Evolutionary conservation across 2,113 vertebrate genomes (phyloP), one percentile per base, ranked within the genome.

Genomic region (Beaufortia kweichowensis): DNA sequence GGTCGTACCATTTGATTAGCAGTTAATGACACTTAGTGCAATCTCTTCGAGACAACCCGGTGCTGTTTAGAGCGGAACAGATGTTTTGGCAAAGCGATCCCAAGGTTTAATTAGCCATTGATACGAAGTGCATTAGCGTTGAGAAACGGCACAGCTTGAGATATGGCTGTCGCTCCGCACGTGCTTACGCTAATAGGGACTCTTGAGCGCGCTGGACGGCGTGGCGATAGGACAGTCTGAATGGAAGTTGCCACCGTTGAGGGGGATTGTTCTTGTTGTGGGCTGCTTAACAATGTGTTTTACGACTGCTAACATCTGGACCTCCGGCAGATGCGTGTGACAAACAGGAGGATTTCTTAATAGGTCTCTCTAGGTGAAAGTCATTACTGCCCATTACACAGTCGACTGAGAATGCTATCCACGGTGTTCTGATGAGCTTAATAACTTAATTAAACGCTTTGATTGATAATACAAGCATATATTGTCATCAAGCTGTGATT

Each of bases 61-160:
- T 81, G 78, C 87, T 87, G 84, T 86, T 89, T 87, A 74, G 82
- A 83, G 84, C 3, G 78, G 85, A 90, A 88, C 89, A 90, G 84
- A 87, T 89, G 87, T 88, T 90, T 85, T 77, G 81, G 75, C 84
- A 84, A 89, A 87, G 84, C 26, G 55, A 87, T 87, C 82, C 81
- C 60, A 78, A 76, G 9, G 82, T 86, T 87, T 89, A 90, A 91
- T 91, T 90, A 89, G 84, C 85, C 85, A 84, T 78, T 88, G 86
- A 89, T 87, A 80, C 84, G 83, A 87, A 88, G 88, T 80, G 78
- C 84, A 85, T 87, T 87, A 85, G 80, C 79, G 63, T 23, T 73
- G 80, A 76, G 64, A 82, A 86, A 84, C 50, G 66, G 64, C 62
- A 64, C 69, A 3, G 73, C 79, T 64, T 87, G 59, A 90, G 83